These are phyloP conservation scores for Menidia menidia DNA, from an alignment of 2,797 vertebrate genomes.

Conservation along the genomic window DNA sequence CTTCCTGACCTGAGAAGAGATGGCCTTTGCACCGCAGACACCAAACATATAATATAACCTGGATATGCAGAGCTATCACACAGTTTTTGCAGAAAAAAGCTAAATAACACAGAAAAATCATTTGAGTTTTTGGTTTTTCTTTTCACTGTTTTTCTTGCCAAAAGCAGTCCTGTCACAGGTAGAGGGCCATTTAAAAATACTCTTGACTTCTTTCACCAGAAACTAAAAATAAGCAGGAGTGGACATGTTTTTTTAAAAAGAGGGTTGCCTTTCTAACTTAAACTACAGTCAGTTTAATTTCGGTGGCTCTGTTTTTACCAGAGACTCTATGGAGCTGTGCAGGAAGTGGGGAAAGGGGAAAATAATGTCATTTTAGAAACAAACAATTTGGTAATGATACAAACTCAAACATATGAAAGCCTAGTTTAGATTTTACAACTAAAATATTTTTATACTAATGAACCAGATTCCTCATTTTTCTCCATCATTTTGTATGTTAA, in stretches of 20 bases:
- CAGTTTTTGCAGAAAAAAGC: slow-evolving; percentile 12
- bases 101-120: slow-evolving; percentile 25
- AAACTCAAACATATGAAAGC: too few species aligned
- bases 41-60: slow-evolving; percentile 13
- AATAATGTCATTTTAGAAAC: too few species aligned
- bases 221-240: slow-evolving; percentile 13
- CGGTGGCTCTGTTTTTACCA: too few species aligned
- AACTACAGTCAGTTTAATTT: too few species aligned
- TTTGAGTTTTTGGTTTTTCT: slow-evolving; percentile 9
- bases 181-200: slow-evolving; percentile 10
- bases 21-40: slow-evolving; percentile 32
- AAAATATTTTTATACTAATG: too few species aligned
- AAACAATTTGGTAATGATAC: too few species aligned
- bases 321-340: too few species aligned
- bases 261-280: too few species aligned
- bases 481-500: not conserved
- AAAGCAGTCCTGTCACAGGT: slow-evolving; percentile 18
- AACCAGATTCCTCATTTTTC: not conserved
- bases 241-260: not conserved
- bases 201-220: slow-evolving; percentile 26
- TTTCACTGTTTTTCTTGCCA: slow-evolving; percentile 22
- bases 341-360: too few species aligned
- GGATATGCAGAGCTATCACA: slow-evolving; percentile 10
- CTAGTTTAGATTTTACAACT: too few species aligned
- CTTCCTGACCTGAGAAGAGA: slow-evolving; percentile 43